Percentiles rank a stretch among this genome's conserved stretches.
These are phyloP conservation scores for Rhombomys opimus DNA, from an alignment of 2,113 vertebrate species.

Conservation along the genomic window DNA sequence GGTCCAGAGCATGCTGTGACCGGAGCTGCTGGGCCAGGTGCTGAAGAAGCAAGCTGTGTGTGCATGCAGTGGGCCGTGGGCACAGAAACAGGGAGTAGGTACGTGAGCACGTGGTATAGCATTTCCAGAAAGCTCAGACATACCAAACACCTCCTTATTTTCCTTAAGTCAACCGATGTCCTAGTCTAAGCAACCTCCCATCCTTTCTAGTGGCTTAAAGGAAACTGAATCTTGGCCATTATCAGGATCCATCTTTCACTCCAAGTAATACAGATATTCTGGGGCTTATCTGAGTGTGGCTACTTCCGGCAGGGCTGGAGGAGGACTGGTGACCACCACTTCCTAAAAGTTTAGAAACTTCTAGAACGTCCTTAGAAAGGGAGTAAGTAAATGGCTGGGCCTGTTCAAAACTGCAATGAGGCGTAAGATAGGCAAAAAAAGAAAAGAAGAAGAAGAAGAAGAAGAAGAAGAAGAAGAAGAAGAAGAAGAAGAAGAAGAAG, in stretches of 20 bases:
- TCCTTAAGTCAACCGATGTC: not conserved
- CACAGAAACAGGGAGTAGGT: not conserved
- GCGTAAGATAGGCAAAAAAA: not conserved
- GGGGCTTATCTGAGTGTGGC: not conserved
- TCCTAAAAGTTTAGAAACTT: not conserved
- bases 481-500: no score
- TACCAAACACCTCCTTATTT: not conserved
- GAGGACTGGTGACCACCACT: not conserved
- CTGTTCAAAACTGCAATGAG: not conserved
- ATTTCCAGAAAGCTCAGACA: not conserved
- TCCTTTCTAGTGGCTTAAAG: not conserved
- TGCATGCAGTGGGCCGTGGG: no score
- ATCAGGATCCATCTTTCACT: not conserved
- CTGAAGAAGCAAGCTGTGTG: not conserved
- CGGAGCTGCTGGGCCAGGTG: not conserved
- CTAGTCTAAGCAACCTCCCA: not conserved
- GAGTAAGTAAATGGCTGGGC: not conserved
- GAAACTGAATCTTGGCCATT: not conserved
- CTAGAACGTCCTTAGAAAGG: not conserved
- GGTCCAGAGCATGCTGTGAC: rapidly evolving
- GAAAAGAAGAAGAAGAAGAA: no score
- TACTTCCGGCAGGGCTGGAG: not conserved
- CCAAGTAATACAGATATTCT: not conserved
- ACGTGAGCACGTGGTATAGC: not conserved
- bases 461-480: no score